Evolutionary conservation across 2,888 invertebrate species (phyloP).

Genomic region (Parnassius smintheus): DNA sequence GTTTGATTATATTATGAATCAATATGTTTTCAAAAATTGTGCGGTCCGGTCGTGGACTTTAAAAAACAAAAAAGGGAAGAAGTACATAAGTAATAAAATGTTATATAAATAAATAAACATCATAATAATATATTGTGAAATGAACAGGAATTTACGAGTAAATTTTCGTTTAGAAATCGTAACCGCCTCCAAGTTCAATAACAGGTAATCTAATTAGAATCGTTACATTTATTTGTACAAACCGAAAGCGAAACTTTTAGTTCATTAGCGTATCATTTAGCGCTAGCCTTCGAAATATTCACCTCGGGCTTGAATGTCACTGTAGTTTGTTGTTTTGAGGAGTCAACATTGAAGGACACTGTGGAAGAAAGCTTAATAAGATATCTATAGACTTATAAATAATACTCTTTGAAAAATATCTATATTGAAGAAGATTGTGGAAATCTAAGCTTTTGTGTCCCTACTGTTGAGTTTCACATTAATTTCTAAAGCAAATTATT

Average conservation of each 20-base stretch:
- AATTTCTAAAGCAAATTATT: background rate
- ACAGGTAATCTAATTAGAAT: conserved; percentile 19
- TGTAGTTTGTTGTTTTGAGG: conserved; percentile 1
- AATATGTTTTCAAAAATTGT: too few species aligned
- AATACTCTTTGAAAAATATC: too few species aligned
- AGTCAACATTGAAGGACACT: background rate
- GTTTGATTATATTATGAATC: too few species aligned
- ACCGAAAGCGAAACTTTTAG: conserved; percentile 24
- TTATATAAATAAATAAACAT: too few species aligned
- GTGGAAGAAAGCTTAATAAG: background rate
- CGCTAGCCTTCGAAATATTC: conserved; percentile 2
- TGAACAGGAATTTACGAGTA: background rate
- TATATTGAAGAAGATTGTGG: too few species aligned
- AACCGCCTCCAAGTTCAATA: conserved; percentile 15
- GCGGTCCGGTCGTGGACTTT: too few species aligned
- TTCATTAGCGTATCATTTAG: conserved; percentile 15
- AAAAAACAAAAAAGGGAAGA: too few species aligned
- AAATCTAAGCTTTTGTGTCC: too few species aligned
- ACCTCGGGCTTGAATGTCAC: background rate
- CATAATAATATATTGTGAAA: too few species aligned
- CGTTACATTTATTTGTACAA: conserved; percentile 6
- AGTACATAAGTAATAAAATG: too few species aligned
- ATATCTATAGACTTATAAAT: background rate
- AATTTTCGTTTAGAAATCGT: conserved; percentile 23
- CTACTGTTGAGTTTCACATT: too few species aligned